Conservation (phyloP, 53 echinoderm and acorn worm genomes). For the Patiria pectinifera region DNA sequence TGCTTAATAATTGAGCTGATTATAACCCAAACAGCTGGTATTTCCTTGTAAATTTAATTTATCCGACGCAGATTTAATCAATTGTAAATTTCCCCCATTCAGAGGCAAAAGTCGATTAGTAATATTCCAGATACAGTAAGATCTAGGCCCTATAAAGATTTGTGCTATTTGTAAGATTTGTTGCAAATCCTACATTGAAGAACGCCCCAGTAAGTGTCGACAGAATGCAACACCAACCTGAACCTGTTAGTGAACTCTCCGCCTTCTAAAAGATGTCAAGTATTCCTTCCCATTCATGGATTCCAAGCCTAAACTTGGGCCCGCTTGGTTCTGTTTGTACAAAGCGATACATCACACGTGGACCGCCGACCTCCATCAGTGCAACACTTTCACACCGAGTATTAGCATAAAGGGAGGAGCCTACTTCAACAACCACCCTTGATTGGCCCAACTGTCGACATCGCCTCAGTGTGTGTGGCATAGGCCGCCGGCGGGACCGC, state of each 20-base stretch:
- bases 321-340: background rate
- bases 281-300: background rate
- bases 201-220: background rate
- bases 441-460: constrained; percentile 5
- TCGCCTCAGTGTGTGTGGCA: background rate
- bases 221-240: background rate
- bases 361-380: background rate
- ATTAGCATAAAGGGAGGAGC: constrained; percentile 44
- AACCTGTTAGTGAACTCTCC: background rate
- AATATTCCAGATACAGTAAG: too few relatives aligned
- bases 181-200: background rate
- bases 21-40: too few relatives aligned
- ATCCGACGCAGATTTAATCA: too few relatives aligned
- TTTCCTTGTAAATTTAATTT: too few relatives aligned
- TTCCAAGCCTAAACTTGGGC: background rate
- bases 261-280: background rate
- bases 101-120: too few relatives aligned
- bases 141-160: too few relatives aligned
- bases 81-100: too few relatives aligned
- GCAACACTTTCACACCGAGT: background rate
- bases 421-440: background rate
- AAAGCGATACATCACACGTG: background rate
- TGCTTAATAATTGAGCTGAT: too few relatives aligned
- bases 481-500: background rate
- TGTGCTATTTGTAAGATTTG: background rate